Evolutionary conservation across 1,140 invertebrate species (phyloP), one percentile per base, ranked within the genome.

Genomic region (Dendrolimus punctatus): DNA sequence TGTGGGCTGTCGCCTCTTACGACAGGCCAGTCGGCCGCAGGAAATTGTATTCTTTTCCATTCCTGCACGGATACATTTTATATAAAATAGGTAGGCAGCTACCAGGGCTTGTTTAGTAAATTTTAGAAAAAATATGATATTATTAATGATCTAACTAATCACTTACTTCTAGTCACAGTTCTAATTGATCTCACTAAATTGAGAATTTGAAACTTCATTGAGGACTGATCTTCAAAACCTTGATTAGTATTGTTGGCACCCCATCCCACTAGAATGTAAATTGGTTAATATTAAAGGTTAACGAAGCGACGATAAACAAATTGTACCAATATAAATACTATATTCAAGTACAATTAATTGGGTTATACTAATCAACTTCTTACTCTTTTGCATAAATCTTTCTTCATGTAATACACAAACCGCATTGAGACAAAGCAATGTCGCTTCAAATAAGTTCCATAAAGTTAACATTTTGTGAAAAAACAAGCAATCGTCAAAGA

Each of bases 361-460:
- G 53, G 54, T 60, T 57, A 55, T 9, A 4, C 23, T 49, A 54
- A 50, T 43, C 55, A 39, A 56, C 7, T 51, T 70, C 84, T 85
- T 88, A 96, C 96, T 92, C 91, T 96, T 98, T 10, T 92, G 91
- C 61, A 98, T 89, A 89, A 98, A 98, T 68, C 96, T 89, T 81
- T 98, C 95, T 86, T 98, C 96, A 70, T 97, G 95, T 36, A 98
- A 87, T 46, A 98, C 91, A 84, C 96, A 97, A 38, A 97, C 90
- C 5, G 96, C 96, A 89, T 98, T 98, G 46, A 98, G 85, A 67
- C 93, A 94, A 40, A 96, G 85, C 44, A 96, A 71, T 2, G 91
- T 90, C 1, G 94, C 93, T 85, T 96, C 95, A 65, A 95, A 92
- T 60, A 96, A 87, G 71, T 92, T 93, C 94, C 95, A 96, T 51